Evolutionary conservation across 2,888 invertebrate genomes (phyloP), one percentile per base, ranked within the genome.

Genomic region (Miltochrista miniata): DNA sequence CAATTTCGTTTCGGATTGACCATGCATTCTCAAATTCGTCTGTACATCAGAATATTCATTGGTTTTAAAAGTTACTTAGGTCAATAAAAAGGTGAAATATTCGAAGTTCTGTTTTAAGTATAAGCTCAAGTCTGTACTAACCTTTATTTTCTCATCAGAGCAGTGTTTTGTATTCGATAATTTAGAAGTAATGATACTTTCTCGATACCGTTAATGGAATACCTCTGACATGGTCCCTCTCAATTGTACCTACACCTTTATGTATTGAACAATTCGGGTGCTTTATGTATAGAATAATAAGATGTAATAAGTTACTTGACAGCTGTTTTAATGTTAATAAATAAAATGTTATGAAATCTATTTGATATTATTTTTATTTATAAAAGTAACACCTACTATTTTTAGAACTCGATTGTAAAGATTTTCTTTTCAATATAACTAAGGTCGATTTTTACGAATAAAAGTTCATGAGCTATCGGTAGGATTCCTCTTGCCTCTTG

Each of bases 251-350:
- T 35, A 41, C 41, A 39, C 15, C 18, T 12, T 49, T 18, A 48
- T 46, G 13, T 15, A 9, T 51, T 47, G 47, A 53, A 49, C 39
- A 51, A 52, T 18, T 30, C 53, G 47, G 61, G 67, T 67, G 67
- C 67, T 67, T 66, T 62, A 54, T 55, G 43, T 45, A 36, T 36
- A 51, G 42, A 57, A 55, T 35, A 45, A 61, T 59, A 59, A 52
- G 56, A 39, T 55, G 51, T 7, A 58, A 44, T 31, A 31, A 31
- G 15, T 13, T 35, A 24, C 14, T 30, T 52, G 50, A 54, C 54
- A 60, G 64, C 59, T 62, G 64, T 62, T 59, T 56, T 42, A 56
- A 58, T 64, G 64, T 64, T 67, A 62, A 60, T 47, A 43, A 64
- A 64, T 66, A 64, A n/a, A 62, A 61, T 48, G 45, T 54, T 24